phyloP scores from a whole-genome alignment of 2,797 vertebrate genomes.

The Tarsius wallacei region DNA sequence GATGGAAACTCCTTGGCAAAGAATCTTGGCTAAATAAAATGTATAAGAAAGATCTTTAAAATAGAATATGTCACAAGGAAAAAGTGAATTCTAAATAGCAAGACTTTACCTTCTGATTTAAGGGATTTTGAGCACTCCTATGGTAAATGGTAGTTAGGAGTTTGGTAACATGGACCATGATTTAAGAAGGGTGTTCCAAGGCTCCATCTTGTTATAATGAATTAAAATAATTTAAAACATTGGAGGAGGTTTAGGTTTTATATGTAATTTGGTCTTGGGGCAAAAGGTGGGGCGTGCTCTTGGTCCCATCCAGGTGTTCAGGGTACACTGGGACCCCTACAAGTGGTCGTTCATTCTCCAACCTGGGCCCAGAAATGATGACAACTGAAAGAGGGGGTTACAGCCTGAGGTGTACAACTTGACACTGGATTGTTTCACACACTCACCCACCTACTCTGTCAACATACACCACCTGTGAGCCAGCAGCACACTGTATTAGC shows the following conservation, averaged over 20 bases:
- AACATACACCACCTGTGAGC: neutral
- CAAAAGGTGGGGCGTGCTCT: neutral
- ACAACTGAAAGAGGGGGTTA: neutral
- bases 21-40: neutral
- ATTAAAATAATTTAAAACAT: too few species aligned
- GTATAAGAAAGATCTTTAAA: neutral
- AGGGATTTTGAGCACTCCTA: neutral
- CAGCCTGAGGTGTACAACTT: neutral
- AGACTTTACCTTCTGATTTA: neutral
- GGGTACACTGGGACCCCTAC: neutral
- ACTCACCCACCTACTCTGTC: neutral
- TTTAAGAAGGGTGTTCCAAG: neutral
- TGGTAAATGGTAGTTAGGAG: neutral
- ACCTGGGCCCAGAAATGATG: neutral
- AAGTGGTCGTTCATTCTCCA: neutral
- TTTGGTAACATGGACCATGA: neutral
- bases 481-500: fast-evolving
- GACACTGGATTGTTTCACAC: fast-evolving
- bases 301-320: neutral
- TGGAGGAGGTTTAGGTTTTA: too few species aligned
- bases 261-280: neutral
- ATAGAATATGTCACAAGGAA: constrained; percentile 26
- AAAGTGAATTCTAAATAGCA: constrained; percentile 25
- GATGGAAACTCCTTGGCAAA: constrained; percentile 65
- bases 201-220: neutral